phyloP scores from a whole-genome alignment of 2,888 invertebrate genomes.

The Rhogogaster chlorosoma region DNA sequence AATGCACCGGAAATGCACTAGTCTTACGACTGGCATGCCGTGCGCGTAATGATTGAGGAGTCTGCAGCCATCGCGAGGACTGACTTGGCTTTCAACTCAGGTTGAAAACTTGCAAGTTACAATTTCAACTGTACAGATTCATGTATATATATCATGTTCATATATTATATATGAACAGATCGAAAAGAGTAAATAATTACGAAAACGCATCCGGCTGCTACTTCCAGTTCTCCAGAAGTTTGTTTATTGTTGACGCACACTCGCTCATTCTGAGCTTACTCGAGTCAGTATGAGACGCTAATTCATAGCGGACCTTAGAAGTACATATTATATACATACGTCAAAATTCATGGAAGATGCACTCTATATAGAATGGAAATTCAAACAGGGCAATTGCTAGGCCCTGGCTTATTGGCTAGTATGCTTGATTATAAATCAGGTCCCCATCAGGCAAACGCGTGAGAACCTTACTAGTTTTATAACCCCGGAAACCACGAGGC shows the following conservation, averaged over 20 bases:
- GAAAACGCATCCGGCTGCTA: background rate
- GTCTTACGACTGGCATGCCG: background rate
- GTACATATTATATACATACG: background rate
- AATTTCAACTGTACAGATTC: background rate
- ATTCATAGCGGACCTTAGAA: background rate
- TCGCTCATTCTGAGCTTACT: background rate
- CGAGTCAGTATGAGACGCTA: background rate
- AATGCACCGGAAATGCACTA: slow-evolving; percentile 9
- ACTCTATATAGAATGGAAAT: background rate
- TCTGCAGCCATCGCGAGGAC: background rate
- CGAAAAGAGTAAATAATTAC: background rate
- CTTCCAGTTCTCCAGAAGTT: background rate
- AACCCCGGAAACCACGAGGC: background rate
- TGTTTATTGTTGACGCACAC: slow-evolving; percentile 31
- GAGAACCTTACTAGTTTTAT: background rate
- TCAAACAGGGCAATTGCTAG: background rate
- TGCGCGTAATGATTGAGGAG: background rate
- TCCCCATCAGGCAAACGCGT: background rate
- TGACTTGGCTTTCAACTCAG: background rate
- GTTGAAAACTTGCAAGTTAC: background rate
- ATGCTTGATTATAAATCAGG: background rate
- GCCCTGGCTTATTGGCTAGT: background rate
- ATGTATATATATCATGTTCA: too few species aligned
- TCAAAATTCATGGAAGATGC: slow-evolving; percentile 28
- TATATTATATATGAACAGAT: background rate